These are phyloP conservation scores for Eumerus sabulonum DNA, from an alignment of 2,888 invertebrate species.

Conservation along the genomic window DNA sequence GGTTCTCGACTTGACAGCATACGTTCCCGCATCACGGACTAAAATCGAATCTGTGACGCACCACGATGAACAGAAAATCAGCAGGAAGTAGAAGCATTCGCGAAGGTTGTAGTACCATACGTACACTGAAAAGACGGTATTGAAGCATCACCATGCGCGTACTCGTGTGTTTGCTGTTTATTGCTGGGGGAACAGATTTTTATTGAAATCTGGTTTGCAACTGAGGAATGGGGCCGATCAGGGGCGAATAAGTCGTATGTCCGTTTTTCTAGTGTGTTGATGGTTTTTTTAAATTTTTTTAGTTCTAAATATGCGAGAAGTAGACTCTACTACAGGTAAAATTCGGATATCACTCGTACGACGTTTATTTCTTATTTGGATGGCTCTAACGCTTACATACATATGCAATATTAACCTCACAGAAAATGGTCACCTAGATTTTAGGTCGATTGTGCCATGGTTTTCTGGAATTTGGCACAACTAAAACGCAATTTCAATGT, in stretches of 20 bases:
- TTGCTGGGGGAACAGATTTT: constrained; percentile 3
- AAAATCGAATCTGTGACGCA: constrained; percentile 48
- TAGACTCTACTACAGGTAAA: too few species aligned
- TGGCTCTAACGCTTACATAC: too few species aligned
- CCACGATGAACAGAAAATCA: constrained; percentile 56
- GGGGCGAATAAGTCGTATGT: neutral
- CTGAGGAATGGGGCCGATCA: neutral
- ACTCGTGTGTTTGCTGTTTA: constrained; percentile 13
- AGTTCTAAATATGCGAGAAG: too few species aligned
- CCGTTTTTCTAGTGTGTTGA: neutral
- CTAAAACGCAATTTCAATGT: too few species aligned
- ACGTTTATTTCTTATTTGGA: too few species aligned
- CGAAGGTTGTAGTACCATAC: neutral
- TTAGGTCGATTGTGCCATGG: too few species aligned
- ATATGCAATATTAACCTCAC: too few species aligned
- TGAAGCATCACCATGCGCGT: constrained; percentile 11
- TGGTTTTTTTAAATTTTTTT: neutral
- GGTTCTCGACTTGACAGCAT: neutral
- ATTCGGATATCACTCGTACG: too few species aligned
- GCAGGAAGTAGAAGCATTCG: constrained; percentile 43
- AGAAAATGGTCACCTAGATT: too few species aligned
- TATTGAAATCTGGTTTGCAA: constrained; percentile 2
- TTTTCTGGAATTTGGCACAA: too few species aligned
- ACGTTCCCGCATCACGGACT: constrained; percentile 24
- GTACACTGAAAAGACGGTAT: constrained; percentile 4